phyloP scores from a whole-genome alignment of 64 coral and sea anemone genomes.

The Platygyra sinensis region DNA sequence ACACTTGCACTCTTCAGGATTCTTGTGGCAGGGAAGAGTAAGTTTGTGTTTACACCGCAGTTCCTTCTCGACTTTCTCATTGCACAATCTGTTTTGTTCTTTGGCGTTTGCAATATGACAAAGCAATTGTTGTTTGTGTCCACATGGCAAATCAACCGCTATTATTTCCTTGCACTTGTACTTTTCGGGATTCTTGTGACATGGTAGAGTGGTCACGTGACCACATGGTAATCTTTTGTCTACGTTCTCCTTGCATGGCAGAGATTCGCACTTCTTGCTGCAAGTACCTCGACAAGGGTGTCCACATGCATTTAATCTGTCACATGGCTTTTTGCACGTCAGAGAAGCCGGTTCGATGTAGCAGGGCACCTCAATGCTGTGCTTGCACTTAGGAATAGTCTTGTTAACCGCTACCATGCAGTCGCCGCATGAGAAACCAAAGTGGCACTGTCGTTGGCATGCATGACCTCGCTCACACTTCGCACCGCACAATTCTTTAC shows the following conservation, averaged over 20 bases:
- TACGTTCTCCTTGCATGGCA: background rate
- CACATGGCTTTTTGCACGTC: constrained; percentile 13
- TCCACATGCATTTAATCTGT: constrained; percentile 24
- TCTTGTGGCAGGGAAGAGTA: constrained; percentile 2
- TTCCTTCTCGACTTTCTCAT: constrained; percentile 7
- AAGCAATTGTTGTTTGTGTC: background rate
- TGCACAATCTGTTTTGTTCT: background rate
- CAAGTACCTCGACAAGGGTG: constrained; percentile 38
- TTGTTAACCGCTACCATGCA: background rate
- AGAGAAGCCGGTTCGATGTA: background rate
- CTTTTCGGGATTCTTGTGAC: background rate
- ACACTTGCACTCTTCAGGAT: too few relatives aligned
- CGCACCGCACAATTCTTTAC: background rate
- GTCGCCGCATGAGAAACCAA: background rate
- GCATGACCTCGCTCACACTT: constrained; percentile 13
- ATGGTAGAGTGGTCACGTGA: constrained; percentile 8
- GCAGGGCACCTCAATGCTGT: constrained; percentile 9
- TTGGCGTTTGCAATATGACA: background rate
- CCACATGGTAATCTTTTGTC: constrained; percentile 23
- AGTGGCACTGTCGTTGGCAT: background rate
- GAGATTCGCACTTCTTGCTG: background rate
- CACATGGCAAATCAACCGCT: background rate
- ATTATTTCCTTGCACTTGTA: constrained; percentile 8
- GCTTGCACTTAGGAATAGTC: background rate
- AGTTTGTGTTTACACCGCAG: constrained; percentile 22